Percentiles rank a stretch among this genome's conserved stretches.
Evolutionary conservation across 1,140 invertebrate species (phyloP).

Genomic region (Archivesica marissinica): DNA sequence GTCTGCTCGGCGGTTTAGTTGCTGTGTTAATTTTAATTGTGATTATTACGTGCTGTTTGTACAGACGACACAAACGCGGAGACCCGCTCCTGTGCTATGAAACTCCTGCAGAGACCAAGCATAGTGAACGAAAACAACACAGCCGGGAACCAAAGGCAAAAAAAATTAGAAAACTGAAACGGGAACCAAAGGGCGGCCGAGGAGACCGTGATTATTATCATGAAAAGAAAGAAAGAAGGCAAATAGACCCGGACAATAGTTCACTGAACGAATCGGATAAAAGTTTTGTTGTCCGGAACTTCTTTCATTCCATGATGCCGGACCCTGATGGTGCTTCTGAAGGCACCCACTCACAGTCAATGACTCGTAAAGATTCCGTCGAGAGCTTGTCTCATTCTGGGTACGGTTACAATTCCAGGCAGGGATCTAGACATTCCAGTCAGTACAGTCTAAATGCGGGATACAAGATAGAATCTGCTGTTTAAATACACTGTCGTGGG

Average conservation of each 20-base stretch:
- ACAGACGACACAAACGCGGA: slow-evolving; percentile 7
- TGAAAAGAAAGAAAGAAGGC: slow-evolving; percentile 55
- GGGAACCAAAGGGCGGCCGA: slow-evolving; percentile 20
- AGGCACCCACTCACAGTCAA: slow-evolving; percentile 58
- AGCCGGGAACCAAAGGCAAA: background rate
- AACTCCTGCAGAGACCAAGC: background rate
- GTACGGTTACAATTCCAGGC: slow-evolving; percentile 44
- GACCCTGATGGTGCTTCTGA: slow-evolving; percentile 40
- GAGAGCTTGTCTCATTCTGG: slow-evolving; percentile 57
- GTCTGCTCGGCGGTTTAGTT: slow-evolving; percentile 25
- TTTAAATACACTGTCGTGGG: background rate
- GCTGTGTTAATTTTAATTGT: slow-evolving; percentile 41
- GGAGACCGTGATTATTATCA: slow-evolving; percentile 47
- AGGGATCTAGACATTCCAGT: slow-evolving; percentile 50
- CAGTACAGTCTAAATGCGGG: slow-evolving; percentile 55
- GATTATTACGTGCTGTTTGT: background rate
- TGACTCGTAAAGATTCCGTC: slow-evolving; percentile 52
- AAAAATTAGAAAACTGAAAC: background rate
- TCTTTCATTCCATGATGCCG: slow-evolving; percentile 63
- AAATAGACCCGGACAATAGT: slow-evolving; percentile 51
- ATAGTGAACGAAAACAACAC: background rate
- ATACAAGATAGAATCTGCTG: slow-evolving; percentile 55
- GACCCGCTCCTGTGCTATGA: slow-evolving; percentile 31
- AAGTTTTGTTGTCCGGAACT: slow-evolving; percentile 64
- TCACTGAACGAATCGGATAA: slow-evolving; percentile 67